A percentile compares a stretch with the other conserved stretches of the same genome.
These are phyloP conservation scores for Peromyscus polionotus DNA, from an alignment of 2,113 vertebrate species.

Conservation along the genomic window DNA sequence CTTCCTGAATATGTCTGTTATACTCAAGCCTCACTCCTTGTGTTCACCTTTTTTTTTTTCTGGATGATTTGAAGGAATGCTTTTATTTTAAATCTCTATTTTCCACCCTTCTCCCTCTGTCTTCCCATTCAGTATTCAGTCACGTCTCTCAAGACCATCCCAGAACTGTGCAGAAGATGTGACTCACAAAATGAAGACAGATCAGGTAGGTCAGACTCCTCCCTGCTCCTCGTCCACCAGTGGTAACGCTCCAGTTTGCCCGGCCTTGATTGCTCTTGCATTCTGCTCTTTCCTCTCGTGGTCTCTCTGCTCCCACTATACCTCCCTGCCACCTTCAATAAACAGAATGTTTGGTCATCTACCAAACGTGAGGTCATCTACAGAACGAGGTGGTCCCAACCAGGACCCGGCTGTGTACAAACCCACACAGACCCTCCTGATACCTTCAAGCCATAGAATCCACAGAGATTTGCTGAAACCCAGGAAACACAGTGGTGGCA, in stretches of 20 bases:
- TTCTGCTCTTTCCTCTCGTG: conserved; percentile 77
- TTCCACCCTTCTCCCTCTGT: conserved; percentile 58
- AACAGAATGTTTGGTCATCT: conserved; percentile 71
- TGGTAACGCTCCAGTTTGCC: background rate
- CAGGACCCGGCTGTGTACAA: conserved; percentile 82
- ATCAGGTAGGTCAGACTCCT: conserved; percentile 89
- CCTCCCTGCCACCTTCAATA: background rate
- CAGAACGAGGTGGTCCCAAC: conserved; percentile 76
- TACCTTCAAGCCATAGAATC: conserved; percentile 87
- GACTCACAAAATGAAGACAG: conserved; percentile 94
- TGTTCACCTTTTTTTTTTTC: background rate
- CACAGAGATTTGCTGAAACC: conserved; percentile 87
- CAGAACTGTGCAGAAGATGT: conserved; percentile 95
- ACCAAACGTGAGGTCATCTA: conserved; percentile 78
- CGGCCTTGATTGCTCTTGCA: background rate
- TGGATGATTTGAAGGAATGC: background rate
- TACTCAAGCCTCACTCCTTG: background rate
- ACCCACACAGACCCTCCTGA: conserved; percentile 81
- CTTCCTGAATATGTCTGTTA: background rate
- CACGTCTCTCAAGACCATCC: conserved; percentile 96
- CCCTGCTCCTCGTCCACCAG: background rate
- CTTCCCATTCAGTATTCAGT: conserved; percentile 92
- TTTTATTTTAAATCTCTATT: background rate
- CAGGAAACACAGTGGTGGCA: conserved; percentile 88
- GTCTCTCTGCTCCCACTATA: conserved; percentile 60